These are phyloP conservation scores for Pituophis catenifer DNA, from an alignment of 2,113 vertebrate species.

Conservation along the genomic window DNA sequence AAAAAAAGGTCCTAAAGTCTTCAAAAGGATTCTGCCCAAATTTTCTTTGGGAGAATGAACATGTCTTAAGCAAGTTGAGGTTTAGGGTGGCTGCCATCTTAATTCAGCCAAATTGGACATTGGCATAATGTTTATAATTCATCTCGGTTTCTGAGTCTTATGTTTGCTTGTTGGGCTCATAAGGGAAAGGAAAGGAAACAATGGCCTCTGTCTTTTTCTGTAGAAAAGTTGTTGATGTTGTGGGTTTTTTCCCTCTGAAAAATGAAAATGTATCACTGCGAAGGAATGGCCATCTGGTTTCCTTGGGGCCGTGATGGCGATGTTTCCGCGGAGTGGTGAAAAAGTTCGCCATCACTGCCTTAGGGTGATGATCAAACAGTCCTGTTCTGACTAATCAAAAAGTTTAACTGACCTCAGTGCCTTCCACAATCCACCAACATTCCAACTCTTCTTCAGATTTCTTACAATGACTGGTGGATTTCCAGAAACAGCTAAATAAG, in stretches of 20 bases:
- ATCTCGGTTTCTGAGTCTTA: neutral
- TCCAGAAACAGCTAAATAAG: neutral
- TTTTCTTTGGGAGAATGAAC: conserved; percentile 56
- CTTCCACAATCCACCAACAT: neutral
- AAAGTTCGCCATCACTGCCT: no score
- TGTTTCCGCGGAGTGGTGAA: no score
- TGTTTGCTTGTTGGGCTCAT: neutral
- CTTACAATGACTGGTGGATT: neutral
- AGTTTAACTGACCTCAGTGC: neutral
- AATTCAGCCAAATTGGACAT: conserved; percentile 20
- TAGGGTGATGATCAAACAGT: neutral
- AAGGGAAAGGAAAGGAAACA: neutral
- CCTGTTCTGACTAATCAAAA: neutral
- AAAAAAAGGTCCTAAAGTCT: conserved; percentile 41
- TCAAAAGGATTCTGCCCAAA: conserved; percentile 49
- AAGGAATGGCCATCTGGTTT: neutral
- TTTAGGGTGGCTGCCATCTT: conserved; percentile 45
- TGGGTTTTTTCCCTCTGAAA: neutral
- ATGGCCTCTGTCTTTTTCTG: neutral
- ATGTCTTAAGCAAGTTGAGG: conserved; percentile 46
- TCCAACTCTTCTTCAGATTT: neutral
- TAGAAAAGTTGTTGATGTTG: neutral
- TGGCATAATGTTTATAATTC: neutral
- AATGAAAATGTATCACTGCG: neutral
- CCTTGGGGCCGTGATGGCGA: neutral